Conservation (phyloP, 1,140 invertebrate genomes). For the Pogonognathellus flavescens region DNA sequence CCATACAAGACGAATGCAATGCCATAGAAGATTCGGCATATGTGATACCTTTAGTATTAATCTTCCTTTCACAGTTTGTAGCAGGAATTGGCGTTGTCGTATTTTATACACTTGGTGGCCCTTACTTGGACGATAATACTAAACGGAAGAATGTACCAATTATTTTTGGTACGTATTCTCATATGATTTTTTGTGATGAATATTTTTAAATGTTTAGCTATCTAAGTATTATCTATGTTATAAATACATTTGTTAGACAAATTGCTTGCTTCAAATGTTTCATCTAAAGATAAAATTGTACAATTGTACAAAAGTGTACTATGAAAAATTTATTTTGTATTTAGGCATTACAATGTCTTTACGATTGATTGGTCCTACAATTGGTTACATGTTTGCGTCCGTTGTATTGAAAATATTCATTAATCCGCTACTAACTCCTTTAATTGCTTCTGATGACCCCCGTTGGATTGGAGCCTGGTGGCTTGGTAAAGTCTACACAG, state of each 20-base stretch:
- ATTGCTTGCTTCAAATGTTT: too few relatives aligned
- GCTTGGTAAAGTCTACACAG: slow-evolving; percentile 70
- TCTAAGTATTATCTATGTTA: too few relatives aligned
- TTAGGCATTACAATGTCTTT: slow-evolving; percentile 70
- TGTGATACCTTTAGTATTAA: slow-evolving; percentile 74
- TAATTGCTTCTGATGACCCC: slow-evolving; percentile 78
- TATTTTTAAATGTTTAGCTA: too few relatives aligned
- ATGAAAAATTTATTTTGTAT: not conserved
- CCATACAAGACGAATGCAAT: not conserved
- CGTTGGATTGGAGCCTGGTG: slow-evolving; percentile 85
- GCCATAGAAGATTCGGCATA: not conserved
- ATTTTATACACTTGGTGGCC: slow-evolving; percentile 78
- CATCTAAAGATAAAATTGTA: too few relatives aligned
- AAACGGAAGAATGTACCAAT: slow-evolving; percentile 79
- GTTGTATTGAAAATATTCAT: slow-evolving; percentile 80
- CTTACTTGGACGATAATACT: slow-evolving; percentile 80
- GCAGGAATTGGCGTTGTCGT: slow-evolving; percentile 79
- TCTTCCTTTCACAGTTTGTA: slow-evolving; percentile 80
- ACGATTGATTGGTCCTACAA: slow-evolving; percentile 79
- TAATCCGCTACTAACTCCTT: slow-evolving; percentile 78
- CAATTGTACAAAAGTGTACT: too few relatives aligned
- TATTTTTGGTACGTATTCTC: slow-evolving; percentile 72
- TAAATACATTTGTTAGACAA: too few relatives aligned
- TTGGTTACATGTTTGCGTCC: slow-evolving; percentile 80
- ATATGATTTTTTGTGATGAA: too few relatives aligned